Evolutionary conservation across 2,888 invertebrate genomes (phyloP).

Genomic region (Leistus spinibarbis): DNA sequence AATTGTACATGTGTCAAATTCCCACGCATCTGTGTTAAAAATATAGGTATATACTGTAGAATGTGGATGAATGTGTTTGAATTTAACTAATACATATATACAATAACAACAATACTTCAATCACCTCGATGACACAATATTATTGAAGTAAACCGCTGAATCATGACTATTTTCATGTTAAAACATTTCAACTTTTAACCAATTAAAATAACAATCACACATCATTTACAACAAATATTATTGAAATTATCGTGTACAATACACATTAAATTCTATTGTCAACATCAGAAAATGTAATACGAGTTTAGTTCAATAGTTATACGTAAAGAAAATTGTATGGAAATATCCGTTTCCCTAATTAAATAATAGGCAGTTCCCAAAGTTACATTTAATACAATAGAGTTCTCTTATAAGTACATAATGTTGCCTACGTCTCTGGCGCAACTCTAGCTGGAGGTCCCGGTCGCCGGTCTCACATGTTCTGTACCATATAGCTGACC

Average conservation of each 20-base stretch:
- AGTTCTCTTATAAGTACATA: not conserved
- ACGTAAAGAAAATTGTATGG: too few species aligned
- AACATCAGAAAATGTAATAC: too few species aligned
- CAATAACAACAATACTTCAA: not conserved
- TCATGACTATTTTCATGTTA: not conserved
- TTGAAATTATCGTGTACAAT: too few species aligned
- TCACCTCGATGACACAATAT: not conserved
- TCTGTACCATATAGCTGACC: conserved; percentile 31
- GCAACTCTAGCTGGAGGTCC: too few species aligned
- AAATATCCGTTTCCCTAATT: too few species aligned
- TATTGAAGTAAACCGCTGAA: not conserved
- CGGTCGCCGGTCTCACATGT: conserved; percentile 20
- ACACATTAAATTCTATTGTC: too few species aligned
- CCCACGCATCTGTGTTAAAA: not conserved
- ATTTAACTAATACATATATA: not conserved
- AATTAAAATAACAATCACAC: not conserved
- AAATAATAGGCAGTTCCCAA: too few species aligned
- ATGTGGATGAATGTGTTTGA: not conserved
- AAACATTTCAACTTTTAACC: not conserved
- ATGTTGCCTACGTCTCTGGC: not conserved
- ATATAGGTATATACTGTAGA: not conserved
- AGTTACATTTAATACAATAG: not conserved
- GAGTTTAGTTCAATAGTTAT: too few species aligned
- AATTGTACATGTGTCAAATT: not conserved
- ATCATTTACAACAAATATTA: not conserved